Percentiles rank a stretch among this genome's conserved stretches.
Conservation (phyloP, 2,888 invertebrate species). For the Tipula vernalis region DNA sequence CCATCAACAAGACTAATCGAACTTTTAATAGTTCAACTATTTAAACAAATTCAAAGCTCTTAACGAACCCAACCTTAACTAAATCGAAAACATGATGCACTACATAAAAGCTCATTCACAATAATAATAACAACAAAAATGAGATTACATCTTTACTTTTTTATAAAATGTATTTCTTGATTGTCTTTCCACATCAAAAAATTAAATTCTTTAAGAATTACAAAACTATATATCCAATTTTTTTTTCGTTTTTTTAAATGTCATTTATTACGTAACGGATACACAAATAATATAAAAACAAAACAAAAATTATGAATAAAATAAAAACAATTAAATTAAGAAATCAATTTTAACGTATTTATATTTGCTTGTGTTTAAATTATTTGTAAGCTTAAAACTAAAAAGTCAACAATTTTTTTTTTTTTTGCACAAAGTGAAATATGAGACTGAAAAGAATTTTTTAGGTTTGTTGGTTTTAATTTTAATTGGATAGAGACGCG, state of each 20-base stretch:
- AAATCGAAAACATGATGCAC: neutral
- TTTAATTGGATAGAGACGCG: neutral
- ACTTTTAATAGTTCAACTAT: neutral
- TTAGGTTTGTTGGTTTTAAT: neutral
- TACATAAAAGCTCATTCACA: neutral
- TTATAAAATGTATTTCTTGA: neutral
- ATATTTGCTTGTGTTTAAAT: neutral
- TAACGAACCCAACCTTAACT: neutral
- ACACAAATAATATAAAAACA: neutral
- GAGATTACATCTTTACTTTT: neutral
- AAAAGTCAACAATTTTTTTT: neutral
- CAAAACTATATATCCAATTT: neutral
- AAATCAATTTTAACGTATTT: neutral
- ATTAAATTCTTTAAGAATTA: neutral
- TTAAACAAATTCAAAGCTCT: too few species aligned
- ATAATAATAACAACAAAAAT: neutral
- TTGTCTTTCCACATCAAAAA: neutral
- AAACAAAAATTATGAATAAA: neutral
- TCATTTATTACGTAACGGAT: neutral
- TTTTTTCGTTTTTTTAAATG: neutral
- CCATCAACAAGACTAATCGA: neutral
- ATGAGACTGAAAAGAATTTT: neutral
- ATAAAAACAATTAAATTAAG: conserved; percentile 4
- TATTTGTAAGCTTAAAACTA: neutral
- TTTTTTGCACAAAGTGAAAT: neutral